A percentile compares a stretch with the other conserved stretches of the same genome.
These are phyloP conservation scores for Morelia viridis DNA, from an alignment of 2,797 vertebrate species.

Conservation along the genomic window DNA sequence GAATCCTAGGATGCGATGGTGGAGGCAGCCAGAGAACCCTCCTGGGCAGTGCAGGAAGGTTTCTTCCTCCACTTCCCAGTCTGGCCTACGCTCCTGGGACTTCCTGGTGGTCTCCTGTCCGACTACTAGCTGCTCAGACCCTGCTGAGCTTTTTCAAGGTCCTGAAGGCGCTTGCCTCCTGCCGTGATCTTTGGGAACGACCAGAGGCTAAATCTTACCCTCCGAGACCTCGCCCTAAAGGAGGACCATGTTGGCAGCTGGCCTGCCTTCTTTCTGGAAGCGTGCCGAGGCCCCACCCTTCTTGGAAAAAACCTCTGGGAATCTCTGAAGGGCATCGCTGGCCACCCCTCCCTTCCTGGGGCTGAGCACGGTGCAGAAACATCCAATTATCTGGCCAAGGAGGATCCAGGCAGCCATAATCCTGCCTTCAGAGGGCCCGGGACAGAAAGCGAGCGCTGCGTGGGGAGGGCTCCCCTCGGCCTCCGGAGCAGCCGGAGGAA, in stretches of 20 bases:
- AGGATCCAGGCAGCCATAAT: slow-evolving; percentile 47
- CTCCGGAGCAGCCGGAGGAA: no score
- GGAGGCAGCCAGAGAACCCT: not conserved
- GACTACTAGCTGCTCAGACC: not conserved
- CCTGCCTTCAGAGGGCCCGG: slow-evolving; percentile 57
- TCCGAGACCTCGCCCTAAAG: not conserved
- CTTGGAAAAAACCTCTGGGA: slow-evolving; percentile 42
- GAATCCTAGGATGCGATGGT: not conserved
- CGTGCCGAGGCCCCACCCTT: slow-evolving; percentile 44
- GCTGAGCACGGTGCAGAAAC: slow-evolving; percentile 43
- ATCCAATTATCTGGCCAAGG: slow-evolving; percentile 70
- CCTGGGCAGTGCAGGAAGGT: not conserved
- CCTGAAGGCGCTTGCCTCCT: not conserved
- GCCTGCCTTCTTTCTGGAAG: slow-evolving; percentile 42
- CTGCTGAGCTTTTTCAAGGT: not conserved
- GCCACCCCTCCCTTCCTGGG: slow-evolving; percentile 30
- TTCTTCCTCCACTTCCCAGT: no score
- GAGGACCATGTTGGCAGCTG: not conserved
- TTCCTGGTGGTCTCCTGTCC: not conserved
- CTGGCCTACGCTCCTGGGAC: not conserved
- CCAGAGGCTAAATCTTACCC: not conserved
- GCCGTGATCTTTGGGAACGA: not conserved
- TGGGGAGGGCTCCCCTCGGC: no score
- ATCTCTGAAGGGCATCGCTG: slow-evolving; percentile 36
- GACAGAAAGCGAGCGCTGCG: slow-evolving; percentile 38